Evolutionary conservation across 2,797 vertebrate genomes (phyloP), one percentile per base, ranked within the genome.

Genomic region (Centropyge bicolor): DNA sequence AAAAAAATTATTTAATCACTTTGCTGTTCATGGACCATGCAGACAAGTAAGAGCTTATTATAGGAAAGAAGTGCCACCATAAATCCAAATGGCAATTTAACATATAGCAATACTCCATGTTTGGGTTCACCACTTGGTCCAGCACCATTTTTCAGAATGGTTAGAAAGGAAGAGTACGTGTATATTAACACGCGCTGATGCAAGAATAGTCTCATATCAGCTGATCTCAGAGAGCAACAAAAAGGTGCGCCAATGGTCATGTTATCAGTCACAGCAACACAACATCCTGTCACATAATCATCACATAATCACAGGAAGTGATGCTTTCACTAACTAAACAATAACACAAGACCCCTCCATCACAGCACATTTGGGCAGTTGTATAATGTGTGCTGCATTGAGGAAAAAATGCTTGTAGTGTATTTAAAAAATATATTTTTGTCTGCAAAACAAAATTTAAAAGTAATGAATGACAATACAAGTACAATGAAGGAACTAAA

Each of bases 281-380:
- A 71, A 83, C 80, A 82, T 88, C 86, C 83, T 77, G 75, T 79
- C 72, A 70, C 61, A 70, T 52, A 64, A 72, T 51, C 52, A n/a
- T 38, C 81, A 77, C 70, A 78, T 73, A 80, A 83, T 80, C 60
- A 55, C 71, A 79, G 78, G 86, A 85, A 83, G 49, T 12, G 38
- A 45, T 62, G 55, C 40, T 19, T 61, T 22, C 35, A 67, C 45
- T 63, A 77, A 73, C 64, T 73, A 20, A 74, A 67, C 70, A 66
- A 45, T 62, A 63, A 56, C 46, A 74, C 1, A 8, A 41, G 36
- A 17, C 0, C 35, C 35, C 22, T 36, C 11, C 10, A 46, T 35
- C 62, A 51, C 16, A 57, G 2, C 2, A 3, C 24, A 40, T 8
- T 62, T 10, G 27, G 6, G 24, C 17, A 5, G 6, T 35, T 60